These are phyloP conservation scores for Tachina grossa DNA, from an alignment of 2,888 invertebrate species.

Conservation along the genomic window DNA sequence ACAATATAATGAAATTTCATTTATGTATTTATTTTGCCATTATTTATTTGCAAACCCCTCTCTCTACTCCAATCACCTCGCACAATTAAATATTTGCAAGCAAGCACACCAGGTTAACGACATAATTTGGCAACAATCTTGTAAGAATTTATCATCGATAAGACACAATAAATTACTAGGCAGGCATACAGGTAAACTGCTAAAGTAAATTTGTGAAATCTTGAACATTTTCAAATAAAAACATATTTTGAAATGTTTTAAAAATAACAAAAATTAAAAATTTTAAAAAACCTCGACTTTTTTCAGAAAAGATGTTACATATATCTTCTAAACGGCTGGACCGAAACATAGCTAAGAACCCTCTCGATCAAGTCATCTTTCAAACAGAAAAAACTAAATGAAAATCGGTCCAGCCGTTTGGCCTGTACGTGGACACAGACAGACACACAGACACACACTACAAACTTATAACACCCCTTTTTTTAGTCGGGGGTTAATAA, in stretches of 20 bases:
- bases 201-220: constrained; percentile 19
- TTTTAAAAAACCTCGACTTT: no score
- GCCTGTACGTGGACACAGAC: no score
- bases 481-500: no score
- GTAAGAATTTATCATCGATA: constrained; percentile 19
- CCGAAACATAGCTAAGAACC: no score
- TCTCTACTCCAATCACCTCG: not conserved
- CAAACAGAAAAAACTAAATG: no score
- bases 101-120: not conserved
- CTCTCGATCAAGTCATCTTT: no score
- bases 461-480: no score
- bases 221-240: constrained; percentile 27
- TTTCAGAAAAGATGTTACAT: no score
- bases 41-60: constrained; percentile 23
- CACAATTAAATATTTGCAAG: not conserved
- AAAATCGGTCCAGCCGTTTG: no score
- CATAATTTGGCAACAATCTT: constrained; percentile 55
- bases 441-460: no score
- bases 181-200: not conserved
- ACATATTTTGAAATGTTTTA: constrained; percentile 1
- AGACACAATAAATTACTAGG: constrained; percentile 49
- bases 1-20: constrained; percentile 46
- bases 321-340: no score
- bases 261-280: no score
- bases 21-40: constrained; percentile 45